These are phyloP conservation scores for Argyra leucocephala DNA, from an alignment of 2,888 invertebrate genomes.

Conservation along the genomic window DNA sequence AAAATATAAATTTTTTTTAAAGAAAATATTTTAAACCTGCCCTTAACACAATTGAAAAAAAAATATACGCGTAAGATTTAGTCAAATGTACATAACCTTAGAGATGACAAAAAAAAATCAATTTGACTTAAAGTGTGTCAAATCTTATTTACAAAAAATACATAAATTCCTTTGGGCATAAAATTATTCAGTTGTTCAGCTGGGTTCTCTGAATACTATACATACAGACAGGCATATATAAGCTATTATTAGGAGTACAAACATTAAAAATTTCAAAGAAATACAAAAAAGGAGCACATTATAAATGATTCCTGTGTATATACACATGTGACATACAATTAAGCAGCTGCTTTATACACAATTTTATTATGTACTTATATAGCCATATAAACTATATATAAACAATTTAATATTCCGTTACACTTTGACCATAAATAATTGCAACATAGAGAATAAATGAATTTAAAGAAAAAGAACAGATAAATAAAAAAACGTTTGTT, in stretches of 20 bases:
- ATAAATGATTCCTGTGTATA: not conserved
- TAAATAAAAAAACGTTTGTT: not conserved
- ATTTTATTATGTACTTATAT: not conserved
- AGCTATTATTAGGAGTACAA: not conserved
- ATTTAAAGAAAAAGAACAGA: not conserved
- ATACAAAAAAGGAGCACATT: not conserved
- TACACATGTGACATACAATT: not conserved
- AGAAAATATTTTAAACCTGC: no score
- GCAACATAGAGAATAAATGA: no score
- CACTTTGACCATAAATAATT: constrained; percentile 4
- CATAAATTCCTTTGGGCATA: not conserved
- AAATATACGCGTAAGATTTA: no score
- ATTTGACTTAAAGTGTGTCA: not conserved
- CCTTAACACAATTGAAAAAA: no score
- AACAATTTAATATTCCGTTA: not conserved
- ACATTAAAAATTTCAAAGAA: not conserved
- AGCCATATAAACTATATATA: not conserved
- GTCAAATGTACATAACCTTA: no score
- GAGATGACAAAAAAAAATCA: not conserved
- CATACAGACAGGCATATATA: not conserved
- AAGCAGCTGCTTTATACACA: not conserved
- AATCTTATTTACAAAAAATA: not conserved
- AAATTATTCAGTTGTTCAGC: not conserved
- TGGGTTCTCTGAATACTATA: not conserved
- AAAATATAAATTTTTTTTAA: no score